Evolutionary conservation across 2,888 invertebrate species (phyloP), one percentile per base, ranked within the genome.

Genomic region (Cosmia trapezina): DNA sequence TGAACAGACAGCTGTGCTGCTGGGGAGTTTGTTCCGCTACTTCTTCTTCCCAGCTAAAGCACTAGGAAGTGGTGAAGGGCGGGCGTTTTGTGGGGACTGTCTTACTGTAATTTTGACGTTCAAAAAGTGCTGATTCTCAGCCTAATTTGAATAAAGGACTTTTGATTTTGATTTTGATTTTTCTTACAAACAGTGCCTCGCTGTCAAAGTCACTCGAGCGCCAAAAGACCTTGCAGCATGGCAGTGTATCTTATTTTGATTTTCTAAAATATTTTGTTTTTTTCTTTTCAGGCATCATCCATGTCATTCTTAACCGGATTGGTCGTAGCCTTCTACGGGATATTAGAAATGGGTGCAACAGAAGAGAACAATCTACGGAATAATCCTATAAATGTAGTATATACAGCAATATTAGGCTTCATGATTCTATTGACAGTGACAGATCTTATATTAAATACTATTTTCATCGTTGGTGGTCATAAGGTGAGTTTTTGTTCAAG

Each of bases 391-490:
- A 1, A 59, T 33, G 51, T 28, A 22, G 22, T 22, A 8, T 53
- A 17, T 17, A 19, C 11, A 14, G 9, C 7, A 2, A 49, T 70
- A 22, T 0, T 62, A 37, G 22, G 47, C 0, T 28, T 19, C 0
- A 2, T 80, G 11, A n/a, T 81, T 41, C 4, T 76, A 17, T 43
- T 76, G 53, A 11, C 19, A 12, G 0, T 59, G 4, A 49, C 37
- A 45, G 78, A 78, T 45, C 1, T 76, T 9, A 22, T 62, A 12
- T 57, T 78, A 5, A 81, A 65, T 22, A 19, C 43, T 19, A 8
- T 80, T 14, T 78, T 78, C 33, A 22, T 81, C 28, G 45, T 69
- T 11, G 78, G 76, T 33, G 81, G 65, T 6, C 78, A 78, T 54
- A 59, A 8, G 76, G 78, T 78, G 14, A 78, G 78, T 65, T 61